These are phyloP conservation scores for Acanthiza pusilla DNA, from an alignment of 2,797 vertebrate species.

Conservation along the genomic window DNA sequence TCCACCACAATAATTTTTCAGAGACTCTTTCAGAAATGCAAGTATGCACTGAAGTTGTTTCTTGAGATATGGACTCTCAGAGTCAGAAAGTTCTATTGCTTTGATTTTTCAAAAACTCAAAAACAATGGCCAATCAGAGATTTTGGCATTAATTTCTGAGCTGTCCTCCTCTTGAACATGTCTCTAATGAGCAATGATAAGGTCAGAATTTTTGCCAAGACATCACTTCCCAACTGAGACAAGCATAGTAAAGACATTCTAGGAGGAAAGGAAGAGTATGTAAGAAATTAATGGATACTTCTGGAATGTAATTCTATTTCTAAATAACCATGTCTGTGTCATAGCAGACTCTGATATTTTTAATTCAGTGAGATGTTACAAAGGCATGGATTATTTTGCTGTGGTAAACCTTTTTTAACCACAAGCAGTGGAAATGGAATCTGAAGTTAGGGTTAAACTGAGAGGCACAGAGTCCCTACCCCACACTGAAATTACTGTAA, in stretches of 20 bases:
- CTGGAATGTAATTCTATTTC: background rate
- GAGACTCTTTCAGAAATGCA: background rate
- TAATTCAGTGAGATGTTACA: background rate
- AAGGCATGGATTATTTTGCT: background rate
- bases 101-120: background rate
- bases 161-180: accelerated
- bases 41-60: background rate
- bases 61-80: background rate
- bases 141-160: background rate
- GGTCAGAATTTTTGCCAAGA: background rate
- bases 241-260: background rate
- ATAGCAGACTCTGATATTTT: background rate
- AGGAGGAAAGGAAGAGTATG: background rate
- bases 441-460: background rate
- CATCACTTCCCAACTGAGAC: background rate
- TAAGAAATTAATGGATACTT: background rate
- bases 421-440: background rate
- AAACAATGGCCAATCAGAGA: background rate
- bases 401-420: background rate
- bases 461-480: background rate
- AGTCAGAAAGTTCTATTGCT: background rate
- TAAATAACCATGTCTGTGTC: background rate
- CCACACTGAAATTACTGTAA: background rate
- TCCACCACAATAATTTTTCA: background rate
- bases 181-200: background rate